phyloP scores from a whole-genome alignment of 2,797 vertebrate species.

The Rhinophrynus dorsalis region DNA sequence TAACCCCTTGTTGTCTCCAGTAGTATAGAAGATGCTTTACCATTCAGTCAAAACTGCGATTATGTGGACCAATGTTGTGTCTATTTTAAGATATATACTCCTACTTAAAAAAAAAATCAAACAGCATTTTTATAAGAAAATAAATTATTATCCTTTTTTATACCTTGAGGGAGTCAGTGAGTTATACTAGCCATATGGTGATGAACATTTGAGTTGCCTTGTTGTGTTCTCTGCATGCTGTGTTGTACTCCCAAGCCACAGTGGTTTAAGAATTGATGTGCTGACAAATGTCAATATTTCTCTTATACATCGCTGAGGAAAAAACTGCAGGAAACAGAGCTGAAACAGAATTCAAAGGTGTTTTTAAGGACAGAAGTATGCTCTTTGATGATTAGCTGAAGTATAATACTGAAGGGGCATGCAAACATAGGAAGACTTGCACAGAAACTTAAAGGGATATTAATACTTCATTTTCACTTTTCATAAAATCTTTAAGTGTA shows the following conservation, averaged over 20 bases:
- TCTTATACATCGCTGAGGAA: conserved; percentile 43
- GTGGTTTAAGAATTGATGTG: conserved; percentile 47
- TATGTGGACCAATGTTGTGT: too few species aligned
- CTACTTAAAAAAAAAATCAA: conserved; percentile 53
- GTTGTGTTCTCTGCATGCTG: conserved; percentile 25
- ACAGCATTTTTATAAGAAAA: conserved; percentile 24
- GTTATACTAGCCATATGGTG: conserved; percentile 51
- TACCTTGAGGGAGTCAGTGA: conserved; percentile 45
- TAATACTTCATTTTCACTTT: too few species aligned
- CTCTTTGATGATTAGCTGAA: conserved; percentile 32
- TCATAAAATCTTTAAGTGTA: too few species aligned
- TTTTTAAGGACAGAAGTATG: conserved; percentile 20
- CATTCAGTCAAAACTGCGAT: too few species aligned
- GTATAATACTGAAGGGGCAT: conserved; percentile 14
- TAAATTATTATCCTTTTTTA: conserved; percentile 53
- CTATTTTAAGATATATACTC: conserved; percentile 25
- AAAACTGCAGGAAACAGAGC: conserved; percentile 30
- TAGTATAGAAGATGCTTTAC: too few species aligned
- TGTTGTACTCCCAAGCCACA: conserved; percentile 34
- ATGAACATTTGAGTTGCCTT: conserved; percentile 47
- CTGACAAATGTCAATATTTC: conserved; percentile 50
- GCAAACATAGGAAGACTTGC: conserved; percentile 4
- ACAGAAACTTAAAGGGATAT: background rate
- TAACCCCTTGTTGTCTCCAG: too few species aligned
- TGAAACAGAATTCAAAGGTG: conserved; percentile 45